Percentiles rank a stretch among this genome's conserved stretches.
These are phyloP conservation scores for Bicyclus anynana DNA, from an alignment of 1,140 invertebrate genomes.

Conservation along the genomic window DNA sequence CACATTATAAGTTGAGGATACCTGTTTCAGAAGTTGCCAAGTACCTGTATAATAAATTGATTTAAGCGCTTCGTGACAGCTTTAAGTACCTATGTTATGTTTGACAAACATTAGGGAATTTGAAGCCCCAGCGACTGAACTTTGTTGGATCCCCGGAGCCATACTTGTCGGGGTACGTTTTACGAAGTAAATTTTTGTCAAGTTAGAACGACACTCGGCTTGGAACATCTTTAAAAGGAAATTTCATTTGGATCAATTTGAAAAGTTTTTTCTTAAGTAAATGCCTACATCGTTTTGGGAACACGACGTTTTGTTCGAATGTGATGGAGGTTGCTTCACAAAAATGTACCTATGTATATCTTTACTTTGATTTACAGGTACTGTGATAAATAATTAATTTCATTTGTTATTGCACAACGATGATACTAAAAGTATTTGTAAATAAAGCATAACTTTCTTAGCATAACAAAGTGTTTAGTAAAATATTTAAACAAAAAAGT, in stretches of 20 bases:
- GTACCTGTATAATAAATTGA: conserved; percentile 72
- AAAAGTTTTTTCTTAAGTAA: conserved; percentile 15
- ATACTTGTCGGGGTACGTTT: conserved; percentile 37
- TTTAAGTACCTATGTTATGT: conserved; percentile 67
- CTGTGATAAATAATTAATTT: no score
- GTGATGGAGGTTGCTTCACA: no score
- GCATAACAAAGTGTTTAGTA: no score
- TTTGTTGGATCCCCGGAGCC: conserved; percentile 46
- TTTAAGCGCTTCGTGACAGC: conserved; percentile 70
- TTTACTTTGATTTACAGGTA: no score
- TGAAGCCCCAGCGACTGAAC: conserved; percentile 59
- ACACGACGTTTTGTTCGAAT: neutral
- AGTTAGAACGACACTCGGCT: conserved; percentile 27
- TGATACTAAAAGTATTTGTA: no score
- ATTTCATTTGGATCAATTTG: conserved; percentile 17
- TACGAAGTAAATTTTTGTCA: conserved; percentile 42
- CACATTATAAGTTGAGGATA: conserved; percentile 53
- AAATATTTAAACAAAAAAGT: no score
- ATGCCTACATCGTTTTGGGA: conserved; percentile 6
- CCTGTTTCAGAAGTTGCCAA: conserved; percentile 49
- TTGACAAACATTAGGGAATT: conserved; percentile 72
- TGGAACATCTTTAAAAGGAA: conserved; percentile 21
- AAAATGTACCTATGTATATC: no score
- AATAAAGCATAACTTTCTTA: no score
- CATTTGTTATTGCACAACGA: no score